These are phyloP conservation scores for Caenorhabditis auriculariae DNA, from an alignment of 2,888 invertebrate species.

Conservation along the genomic window DNA sequence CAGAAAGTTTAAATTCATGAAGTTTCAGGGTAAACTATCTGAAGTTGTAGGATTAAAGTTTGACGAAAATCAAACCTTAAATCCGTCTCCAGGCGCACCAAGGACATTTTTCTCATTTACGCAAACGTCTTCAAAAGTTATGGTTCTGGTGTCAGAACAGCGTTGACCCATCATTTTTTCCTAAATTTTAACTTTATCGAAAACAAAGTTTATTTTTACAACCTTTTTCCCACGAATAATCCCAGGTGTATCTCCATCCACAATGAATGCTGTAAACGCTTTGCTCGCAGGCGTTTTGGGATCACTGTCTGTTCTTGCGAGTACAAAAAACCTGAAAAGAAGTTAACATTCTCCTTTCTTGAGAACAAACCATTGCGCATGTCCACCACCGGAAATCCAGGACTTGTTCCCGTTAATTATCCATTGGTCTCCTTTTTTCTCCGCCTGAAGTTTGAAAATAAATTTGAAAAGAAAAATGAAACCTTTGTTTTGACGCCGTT, in stretches of 20 bases:
- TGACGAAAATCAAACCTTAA: too few relatives aligned
- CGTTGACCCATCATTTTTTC: constrained; percentile 96
- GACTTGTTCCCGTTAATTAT: constrained; percentile 55
- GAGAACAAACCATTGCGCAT: constrained; percentile 92
- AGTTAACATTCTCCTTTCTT: too few relatives aligned
- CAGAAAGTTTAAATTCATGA: too few relatives aligned
- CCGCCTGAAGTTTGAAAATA: constrained; percentile 12
- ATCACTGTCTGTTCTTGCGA: constrained; percentile 79
- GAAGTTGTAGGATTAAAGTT: too few relatives aligned
- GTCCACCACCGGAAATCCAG: constrained; percentile 87
- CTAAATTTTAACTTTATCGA: constrained; percentile 34
- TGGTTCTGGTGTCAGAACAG: constrained; percentile 84
- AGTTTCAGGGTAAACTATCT: too few relatives aligned
- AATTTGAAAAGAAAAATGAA: background rate
- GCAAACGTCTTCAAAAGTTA: constrained; percentile 93
- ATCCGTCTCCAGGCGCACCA: constrained; percentile 45
- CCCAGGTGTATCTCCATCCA: constrained; percentile 85
- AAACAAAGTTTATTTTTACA: constrained; percentile 25
- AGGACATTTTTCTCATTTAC: constrained; percentile 75
- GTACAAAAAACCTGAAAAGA: constrained; percentile 42
- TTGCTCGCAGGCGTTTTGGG: constrained; percentile 85
- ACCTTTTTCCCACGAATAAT: constrained; percentile 86
- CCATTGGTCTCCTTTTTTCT: constrained; percentile 52
- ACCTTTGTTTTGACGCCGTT: constrained; percentile 83
- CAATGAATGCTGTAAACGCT: constrained; percentile 94